phyloP scores from a whole-genome alignment of 2,113 vertebrate genomes.

The Sapajus apella region DNA sequence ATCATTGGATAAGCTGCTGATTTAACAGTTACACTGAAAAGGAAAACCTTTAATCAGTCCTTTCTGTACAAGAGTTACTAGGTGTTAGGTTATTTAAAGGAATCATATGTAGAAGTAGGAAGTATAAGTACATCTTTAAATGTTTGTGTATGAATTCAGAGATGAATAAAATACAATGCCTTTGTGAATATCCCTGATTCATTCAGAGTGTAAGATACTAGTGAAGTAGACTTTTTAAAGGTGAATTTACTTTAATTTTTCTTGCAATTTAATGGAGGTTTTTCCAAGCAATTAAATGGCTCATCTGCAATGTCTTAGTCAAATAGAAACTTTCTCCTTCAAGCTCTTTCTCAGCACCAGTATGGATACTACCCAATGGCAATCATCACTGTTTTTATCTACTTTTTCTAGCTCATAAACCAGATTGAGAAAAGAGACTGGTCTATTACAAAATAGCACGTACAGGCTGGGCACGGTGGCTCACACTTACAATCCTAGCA shows the following conservation, averaged over 20 bases:
- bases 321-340: neutral
- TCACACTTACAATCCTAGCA: too few species aligned
- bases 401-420: conserved; percentile 1
- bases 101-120: conserved; percentile 69
- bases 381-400: neutral
- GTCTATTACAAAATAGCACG: neutral
- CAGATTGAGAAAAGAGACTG: neutral
- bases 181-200: conserved; percentile 27
- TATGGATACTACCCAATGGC: neutral
- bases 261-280: neutral
- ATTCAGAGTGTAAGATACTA: conserved; percentile 21
- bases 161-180: neutral
- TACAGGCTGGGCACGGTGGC: too few species aligned
- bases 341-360: neutral
- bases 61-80: conserved; percentile 74
- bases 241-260: neutral
- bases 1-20: conserved; percentile 81
- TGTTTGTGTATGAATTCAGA: conserved; percentile 45
- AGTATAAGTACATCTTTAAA: neutral
- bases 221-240: neutral
- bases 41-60: conserved; percentile 79
- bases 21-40: conserved; percentile 81
- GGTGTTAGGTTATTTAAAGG: conserved; percentile 77
- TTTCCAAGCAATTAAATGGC: neutral
- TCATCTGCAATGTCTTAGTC: neutral